A percentile compares a stretch with the other conserved stretches of the same genome.
Conservation (phyloP, 2,797 vertebrate genomes). For the Phataginus tetradactyla region DNA sequence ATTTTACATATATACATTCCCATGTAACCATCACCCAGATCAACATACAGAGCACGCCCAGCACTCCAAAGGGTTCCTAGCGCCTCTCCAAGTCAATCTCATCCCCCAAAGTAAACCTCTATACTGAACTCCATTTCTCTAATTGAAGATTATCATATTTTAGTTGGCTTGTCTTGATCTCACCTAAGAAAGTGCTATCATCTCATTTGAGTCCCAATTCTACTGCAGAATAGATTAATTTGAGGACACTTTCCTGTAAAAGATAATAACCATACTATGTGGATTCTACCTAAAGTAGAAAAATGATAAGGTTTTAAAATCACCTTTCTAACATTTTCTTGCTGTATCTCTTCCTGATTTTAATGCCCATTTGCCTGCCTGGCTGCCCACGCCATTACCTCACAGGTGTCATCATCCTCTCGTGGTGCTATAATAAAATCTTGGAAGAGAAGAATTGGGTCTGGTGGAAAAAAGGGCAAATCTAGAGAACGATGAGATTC, state of each 20-base stretch:
- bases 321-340: neutral
- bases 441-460: neutral
- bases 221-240: neutral
- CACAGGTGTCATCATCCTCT: neutral
- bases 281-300: neutral
- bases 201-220: neutral
- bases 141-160: neutral
- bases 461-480: neutral
- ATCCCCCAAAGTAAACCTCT: neutral
- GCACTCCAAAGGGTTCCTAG: neutral
- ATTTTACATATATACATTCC: neutral
- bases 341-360: neutral
- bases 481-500: neutral
- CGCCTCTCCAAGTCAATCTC: neutral
- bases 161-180: neutral
- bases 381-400: neutral
- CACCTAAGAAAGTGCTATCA: neutral
- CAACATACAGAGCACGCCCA: neutral
- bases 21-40: neutral
- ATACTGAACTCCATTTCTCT: neutral
- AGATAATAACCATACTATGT: neutral
- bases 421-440: neutral
- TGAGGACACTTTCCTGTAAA: neutral
- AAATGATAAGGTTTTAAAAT: neutral
- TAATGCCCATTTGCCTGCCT: neutral